Evolutionary conservation across 2,888 invertebrate genomes (phyloP).

Genomic region (Tiliacea citrago): DNA sequence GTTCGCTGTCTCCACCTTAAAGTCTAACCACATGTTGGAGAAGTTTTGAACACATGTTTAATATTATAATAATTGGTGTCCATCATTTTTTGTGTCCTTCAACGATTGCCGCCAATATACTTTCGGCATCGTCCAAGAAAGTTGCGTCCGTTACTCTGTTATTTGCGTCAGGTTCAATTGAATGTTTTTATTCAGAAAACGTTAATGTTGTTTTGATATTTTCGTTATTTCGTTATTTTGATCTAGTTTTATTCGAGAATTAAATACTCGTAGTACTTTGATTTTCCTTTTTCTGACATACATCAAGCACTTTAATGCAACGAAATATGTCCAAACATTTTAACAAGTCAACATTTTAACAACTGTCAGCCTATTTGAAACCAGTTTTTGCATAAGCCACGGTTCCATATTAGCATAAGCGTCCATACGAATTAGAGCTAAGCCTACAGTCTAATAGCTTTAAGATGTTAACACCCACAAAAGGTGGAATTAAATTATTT

Average conservation of each 20-base stretch:
- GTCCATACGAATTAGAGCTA: constrained; percentile 53
- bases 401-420: constrained; percentile 55
- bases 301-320: background rate
- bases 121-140: constrained; percentile 4
- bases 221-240: too few species aligned
- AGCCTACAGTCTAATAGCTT: constrained; percentile 52
- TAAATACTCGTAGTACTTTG: background rate
- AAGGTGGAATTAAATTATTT: constrained; percentile 69
- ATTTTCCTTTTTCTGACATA: background rate
- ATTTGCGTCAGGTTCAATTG: background rate
- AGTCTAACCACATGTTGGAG: constrained; percentile 34
- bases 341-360: constrained; percentile 47
- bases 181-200: background rate
- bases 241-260: background rate
- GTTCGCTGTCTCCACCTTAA: constrained; percentile 34
- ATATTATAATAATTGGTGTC: constrained; percentile 38
- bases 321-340: constrained; percentile 27
- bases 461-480: constrained; percentile 65
- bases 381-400: constrained; percentile 59
- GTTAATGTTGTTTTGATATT: background rate
- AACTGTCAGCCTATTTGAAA: constrained; percentile 50
- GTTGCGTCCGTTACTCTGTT: background rate
- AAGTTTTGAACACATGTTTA: constrained; percentile 54
- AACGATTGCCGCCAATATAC: constrained; percentile 10
- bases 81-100: constrained; percentile 24